phyloP scores from a whole-genome alignment of 1,140 invertebrate species.

The Carposina sasakii region DNA sequence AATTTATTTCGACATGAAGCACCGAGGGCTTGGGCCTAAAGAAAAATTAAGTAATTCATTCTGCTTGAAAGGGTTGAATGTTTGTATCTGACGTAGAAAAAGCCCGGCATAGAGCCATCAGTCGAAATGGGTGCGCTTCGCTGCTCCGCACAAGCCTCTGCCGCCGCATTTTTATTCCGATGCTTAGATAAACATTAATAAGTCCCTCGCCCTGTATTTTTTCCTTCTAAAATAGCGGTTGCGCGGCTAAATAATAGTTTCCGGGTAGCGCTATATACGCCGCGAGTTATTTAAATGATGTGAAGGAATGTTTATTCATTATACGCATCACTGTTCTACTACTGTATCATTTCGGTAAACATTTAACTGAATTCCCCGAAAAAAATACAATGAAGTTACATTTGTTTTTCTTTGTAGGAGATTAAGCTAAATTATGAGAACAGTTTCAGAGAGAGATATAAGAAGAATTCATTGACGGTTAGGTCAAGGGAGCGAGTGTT shows the following conservation, averaged over 20 bases:
- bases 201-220: slow-evolving; percentile 30
- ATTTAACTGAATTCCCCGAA: too few relatives aligned
- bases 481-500: slow-evolving; percentile 47
- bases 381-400: too few relatives aligned
- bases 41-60: slow-evolving; percentile 69
- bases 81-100: slow-evolving; percentile 65
- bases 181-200: slow-evolving; percentile 66
- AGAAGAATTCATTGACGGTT: too few relatives aligned
- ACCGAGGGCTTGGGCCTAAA: slow-evolving; percentile 40
- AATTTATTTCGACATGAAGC: slow-evolving; percentile 56
- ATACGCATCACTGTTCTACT: slow-evolving; percentile 39
- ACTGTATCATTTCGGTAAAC: slow-evolving; percentile 46
- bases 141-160: slow-evolving; percentile 46
- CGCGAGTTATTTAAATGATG: slow-evolving; percentile 28
- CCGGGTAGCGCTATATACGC: slow-evolving; percentile 47
- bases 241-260: slow-evolving; percentile 58
- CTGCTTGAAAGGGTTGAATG: slow-evolving; percentile 58
- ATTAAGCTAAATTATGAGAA: too few relatives aligned
- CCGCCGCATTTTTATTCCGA: slow-evolving; percentile 55
- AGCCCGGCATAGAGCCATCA: slow-evolving; percentile 51
- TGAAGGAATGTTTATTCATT: slow-evolving; percentile 53
- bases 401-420: too few relatives aligned
- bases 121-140: slow-evolving; percentile 52
- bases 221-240: slow-evolving; percentile 42
- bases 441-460: too few relatives aligned